A percentile compares a stretch with the other conserved stretches of the same genome.
Conservation (phyloP, 2,797 vertebrate species). For the Helarctos malayanus region DNA sequence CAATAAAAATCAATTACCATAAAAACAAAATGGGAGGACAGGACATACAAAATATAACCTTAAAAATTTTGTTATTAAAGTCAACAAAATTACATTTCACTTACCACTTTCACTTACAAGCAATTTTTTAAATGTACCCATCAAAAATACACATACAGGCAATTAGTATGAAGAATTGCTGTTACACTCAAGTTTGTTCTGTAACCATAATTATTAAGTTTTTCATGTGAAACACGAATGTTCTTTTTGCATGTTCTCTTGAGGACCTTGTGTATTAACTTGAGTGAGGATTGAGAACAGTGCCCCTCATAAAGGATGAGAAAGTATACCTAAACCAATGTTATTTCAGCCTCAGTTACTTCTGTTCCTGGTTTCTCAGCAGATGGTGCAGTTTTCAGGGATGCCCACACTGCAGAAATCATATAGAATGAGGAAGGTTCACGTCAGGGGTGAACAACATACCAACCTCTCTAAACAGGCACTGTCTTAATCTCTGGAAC, state of each 20-base stretch:
- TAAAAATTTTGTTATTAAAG: neutral
- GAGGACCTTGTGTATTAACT: neutral
- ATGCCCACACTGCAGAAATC: neutral
- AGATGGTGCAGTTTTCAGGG: neutral
- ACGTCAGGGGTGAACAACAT: neutral
- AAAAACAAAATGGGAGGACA: neutral
- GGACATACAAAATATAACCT: neutral
- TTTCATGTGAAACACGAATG: neutral
- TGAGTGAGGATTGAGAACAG: neutral
- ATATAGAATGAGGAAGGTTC: neutral
- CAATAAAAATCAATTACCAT: neutral
- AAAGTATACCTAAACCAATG: neutral
- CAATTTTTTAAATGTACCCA: neutral
- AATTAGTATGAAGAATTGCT: neutral
- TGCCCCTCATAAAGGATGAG: neutral
- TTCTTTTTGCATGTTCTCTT: neutral
- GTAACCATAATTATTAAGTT: neutral
- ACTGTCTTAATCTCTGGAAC: neutral
- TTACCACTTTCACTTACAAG: neutral
- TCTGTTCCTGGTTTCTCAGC: neutral
- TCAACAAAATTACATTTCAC: constrained; percentile 25
- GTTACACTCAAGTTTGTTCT: neutral
- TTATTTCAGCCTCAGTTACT: neutral
- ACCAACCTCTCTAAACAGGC: neutral
- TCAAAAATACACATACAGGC: neutral